These are phyloP conservation scores for Coracopsis vasa DNA, from an alignment of 2,113 vertebrate genomes.

Conservation along the genomic window DNA sequence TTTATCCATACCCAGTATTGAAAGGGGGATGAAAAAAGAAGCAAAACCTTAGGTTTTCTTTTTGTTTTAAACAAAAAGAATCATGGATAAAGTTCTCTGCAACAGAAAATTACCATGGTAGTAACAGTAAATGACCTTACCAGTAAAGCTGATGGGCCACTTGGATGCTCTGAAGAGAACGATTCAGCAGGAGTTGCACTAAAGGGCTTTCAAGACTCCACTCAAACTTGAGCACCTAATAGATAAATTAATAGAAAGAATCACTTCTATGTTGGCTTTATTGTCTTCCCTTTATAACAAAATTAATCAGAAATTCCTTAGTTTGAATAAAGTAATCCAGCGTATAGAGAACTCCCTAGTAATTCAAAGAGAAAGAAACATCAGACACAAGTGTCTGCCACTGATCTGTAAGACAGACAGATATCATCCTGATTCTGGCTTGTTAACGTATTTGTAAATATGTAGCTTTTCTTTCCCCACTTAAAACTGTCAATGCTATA, in stretches of 20 bases:
- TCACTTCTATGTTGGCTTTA: not conserved
- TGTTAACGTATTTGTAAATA: not conserved
- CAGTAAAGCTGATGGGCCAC: constrained; percentile 85
- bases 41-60: not conserved
- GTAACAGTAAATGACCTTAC: constrained; percentile 63
- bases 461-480: not conserved
- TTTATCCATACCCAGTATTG: not conserved
- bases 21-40: not conserved
- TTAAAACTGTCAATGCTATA: not conserved
- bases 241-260: not conserved
- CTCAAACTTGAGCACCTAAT: constrained; percentile 83
- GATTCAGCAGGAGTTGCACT: constrained; percentile 79
- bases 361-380: not conserved
- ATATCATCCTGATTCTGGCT: not conserved
- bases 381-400: not conserved
- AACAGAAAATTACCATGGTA: not conserved
- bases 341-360: not conserved
- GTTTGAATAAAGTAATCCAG: not conserved
- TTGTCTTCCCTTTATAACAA: not conserved
- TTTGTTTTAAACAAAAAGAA: not conserved
- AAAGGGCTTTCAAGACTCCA: constrained; percentile 85
- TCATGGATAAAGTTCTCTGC: not conserved
- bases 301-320: not conserved
- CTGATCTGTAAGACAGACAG: not conserved
- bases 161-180: constrained; percentile 79